Base-by-base conservation (phyloP, 2,888 invertebrate genomes). In the Capitulum mitella region DNA sequence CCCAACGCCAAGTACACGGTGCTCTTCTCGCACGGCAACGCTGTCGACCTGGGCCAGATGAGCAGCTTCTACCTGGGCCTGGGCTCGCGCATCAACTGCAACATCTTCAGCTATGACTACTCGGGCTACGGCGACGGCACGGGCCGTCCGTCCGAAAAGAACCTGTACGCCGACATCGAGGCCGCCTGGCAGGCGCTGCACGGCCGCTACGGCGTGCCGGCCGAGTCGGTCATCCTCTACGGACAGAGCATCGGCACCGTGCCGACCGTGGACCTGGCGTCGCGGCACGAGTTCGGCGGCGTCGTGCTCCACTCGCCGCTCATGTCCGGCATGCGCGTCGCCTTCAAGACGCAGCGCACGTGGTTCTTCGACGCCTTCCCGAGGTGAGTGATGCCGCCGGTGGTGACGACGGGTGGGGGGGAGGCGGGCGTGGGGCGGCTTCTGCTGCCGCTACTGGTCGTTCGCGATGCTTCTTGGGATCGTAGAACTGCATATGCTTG, bases 321-420 rank as follows among this genome's bases (percentile, higher is more conserved):
- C 78, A 97, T 97, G 94, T 98, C 97, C 79, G 98, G 98, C 77
- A 94, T 99, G 92, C 89, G 98, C 84, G 97, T 99, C 48, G 97
- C 97, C 83, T 99, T 98, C 87, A 97, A 97, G 84, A 97, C 97
- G 78, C 95, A 95, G 87, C 90, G 97, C 85, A 97, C 97, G 78
- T 97, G 97, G 97, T 98, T 97, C 88, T 98, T 98, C 86, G 98
- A 98, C 90, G 97, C 97, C 84, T 98, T 98, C 87, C 97, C 98
- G 84, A 98, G 96, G 97, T 97, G 88, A 88, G 83, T 81, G 34
- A 26, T 1, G 32, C 43, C 8, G 32, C 37, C 6, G 43, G 76
- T 37, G 58, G 22, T 22, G 54, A 54, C 58, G 29, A 6, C 51
- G 22, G 51, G 22, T 5, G n/a, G 51, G 19, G n/a, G n/a, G 51